Evolutionary conservation across 2,113 vertebrate genomes (phyloP).

Genomic region (Copsychus sechellarum): DNA sequence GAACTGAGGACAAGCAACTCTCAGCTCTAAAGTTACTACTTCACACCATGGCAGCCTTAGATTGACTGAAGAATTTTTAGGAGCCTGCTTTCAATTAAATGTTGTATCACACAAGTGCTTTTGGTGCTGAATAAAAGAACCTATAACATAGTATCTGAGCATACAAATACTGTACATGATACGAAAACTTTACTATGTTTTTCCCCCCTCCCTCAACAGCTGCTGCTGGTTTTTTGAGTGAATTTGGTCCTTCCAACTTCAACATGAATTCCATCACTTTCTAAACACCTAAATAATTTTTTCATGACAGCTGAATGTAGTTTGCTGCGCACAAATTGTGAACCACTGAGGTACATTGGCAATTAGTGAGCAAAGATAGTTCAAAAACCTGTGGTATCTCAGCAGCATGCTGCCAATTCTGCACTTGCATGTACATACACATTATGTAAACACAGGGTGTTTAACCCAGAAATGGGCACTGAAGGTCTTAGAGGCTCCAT

Average conservation of each 20-base stretch:
- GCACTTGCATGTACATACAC: fast-evolving
- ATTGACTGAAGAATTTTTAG: neutral
- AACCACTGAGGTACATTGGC: neutral
- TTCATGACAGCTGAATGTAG: neutral
- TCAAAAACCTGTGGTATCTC: neutral
- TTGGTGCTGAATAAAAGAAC: neutral
- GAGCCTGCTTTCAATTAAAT: neutral
- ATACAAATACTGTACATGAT: neutral
- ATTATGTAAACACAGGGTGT: neutral
- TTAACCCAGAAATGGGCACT: neutral
- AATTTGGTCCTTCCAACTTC: neutral
- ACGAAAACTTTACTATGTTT: neutral
- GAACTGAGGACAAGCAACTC: neutral
- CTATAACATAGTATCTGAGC: neutral
- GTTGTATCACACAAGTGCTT: neutral
- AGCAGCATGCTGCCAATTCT: neutral
- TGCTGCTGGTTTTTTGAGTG: neutral
- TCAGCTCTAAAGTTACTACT: neutral
- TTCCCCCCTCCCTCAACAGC: neutral
- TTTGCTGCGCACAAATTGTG: neutral
- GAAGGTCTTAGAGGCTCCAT: neutral
- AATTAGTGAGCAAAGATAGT: neutral
- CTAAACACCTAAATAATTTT: neutral
- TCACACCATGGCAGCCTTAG: neutral
- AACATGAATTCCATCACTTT: neutral